These are phyloP conservation scores for Thyatira batis DNA, from an alignment of 2,888 invertebrate genomes.

Conservation along the genomic window DNA sequence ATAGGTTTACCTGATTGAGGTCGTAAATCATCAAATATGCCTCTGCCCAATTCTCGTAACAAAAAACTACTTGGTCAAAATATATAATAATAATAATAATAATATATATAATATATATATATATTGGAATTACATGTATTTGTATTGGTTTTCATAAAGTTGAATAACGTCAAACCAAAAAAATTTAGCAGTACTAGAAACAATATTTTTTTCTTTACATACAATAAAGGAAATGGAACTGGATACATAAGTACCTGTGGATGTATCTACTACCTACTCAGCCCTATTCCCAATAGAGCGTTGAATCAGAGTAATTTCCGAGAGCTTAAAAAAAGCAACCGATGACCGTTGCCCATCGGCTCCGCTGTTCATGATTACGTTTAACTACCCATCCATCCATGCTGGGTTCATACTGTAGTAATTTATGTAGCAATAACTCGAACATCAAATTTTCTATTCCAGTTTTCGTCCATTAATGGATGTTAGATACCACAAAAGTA, in stretches of 20 bases:
- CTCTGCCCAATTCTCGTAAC: neutral
- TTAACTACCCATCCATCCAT: slow-evolving; percentile 5
- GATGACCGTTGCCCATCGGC: slow-evolving; percentile 37
- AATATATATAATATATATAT: too few species aligned
- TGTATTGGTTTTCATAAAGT: too few species aligned
- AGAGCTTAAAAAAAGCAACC: slow-evolving; percentile 52
- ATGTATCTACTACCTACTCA: neutral
- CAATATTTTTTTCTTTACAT: too few species aligned
- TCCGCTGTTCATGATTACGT: slow-evolving; percentile 3
- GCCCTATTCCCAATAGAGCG: slow-evolving; percentile 38
- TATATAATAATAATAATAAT: too few species aligned
- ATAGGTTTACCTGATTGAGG: too few species aligned
- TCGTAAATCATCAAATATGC: neutral
- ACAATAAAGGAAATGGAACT: too few species aligned
- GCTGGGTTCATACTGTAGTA: neutral
- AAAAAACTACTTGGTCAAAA: too few species aligned
- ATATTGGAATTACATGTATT: too few species aligned
- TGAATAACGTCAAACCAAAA: too few species aligned
- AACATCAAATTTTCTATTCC: neutral
- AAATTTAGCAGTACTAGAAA: too few species aligned
- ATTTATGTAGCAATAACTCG: neutral
- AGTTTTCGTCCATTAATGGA: slow-evolving; percentile 2
- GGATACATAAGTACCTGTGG: too few species aligned
- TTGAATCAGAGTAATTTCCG: slow-evolving; percentile 64
- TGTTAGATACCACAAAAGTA: neutral